phyloP scores from a whole-genome alignment of 2,113 vertebrate genomes.

The Panurus biarmicus region DNA sequence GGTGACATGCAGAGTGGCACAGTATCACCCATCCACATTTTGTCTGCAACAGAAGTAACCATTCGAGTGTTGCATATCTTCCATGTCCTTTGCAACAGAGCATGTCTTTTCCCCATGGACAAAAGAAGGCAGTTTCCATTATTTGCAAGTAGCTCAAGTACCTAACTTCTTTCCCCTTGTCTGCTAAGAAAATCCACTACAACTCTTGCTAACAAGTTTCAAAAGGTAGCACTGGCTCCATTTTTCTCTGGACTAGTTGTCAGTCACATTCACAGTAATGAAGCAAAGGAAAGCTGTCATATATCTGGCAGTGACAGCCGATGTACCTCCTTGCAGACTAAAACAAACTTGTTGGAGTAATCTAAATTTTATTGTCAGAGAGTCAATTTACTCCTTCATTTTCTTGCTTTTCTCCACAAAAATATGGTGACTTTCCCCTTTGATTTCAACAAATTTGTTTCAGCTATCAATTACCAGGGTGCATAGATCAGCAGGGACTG shows the following conservation, averaged over 20 bases:
- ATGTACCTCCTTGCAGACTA: not conserved
- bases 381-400: not conserved
- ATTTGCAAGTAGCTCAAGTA: not conserved
- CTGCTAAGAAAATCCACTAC: not conserved
- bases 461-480: not conserved
- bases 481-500: not conserved
- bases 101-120: not conserved
- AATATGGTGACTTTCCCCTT: not conserved
- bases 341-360: not conserved
- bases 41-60: not conserved
- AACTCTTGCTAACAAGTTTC: not conserved
- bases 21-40: not conserved
- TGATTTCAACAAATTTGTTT: not conserved
- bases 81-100: not conserved
- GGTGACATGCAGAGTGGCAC: not conserved
- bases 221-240: not conserved
- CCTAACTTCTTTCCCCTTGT: not conserved
- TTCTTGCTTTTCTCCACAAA: not conserved
- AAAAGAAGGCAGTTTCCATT: not conserved
- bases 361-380: not conserved
- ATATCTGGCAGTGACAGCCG: not conserved
- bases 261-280: accelerated
- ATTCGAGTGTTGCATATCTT: not conserved
- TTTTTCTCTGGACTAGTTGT: not conserved
- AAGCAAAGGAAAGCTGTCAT: not conserved